These are phyloP conservation scores for Saturnia japonica DNA, from an alignment of 2,888 invertebrate genomes.

Conservation along the genomic window DNA sequence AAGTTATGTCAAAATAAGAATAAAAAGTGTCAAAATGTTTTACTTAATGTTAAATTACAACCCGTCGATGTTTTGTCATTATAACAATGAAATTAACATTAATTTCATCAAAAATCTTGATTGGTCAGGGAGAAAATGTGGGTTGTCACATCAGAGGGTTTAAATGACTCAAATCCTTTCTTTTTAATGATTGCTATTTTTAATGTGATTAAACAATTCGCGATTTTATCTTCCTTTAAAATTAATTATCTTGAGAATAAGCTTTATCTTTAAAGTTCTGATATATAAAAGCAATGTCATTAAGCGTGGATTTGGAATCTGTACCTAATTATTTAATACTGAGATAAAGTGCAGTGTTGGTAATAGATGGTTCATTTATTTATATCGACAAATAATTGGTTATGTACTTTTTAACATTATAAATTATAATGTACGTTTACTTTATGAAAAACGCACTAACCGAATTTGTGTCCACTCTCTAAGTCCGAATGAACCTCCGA, in stretches of 20 bases:
- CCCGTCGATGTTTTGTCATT: neutral
- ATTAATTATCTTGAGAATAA: neutral
- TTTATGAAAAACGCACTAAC: slow-evolving; percentile 61
- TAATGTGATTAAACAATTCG: neutral
- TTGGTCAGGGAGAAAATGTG: neutral
- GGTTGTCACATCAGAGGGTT: neutral
- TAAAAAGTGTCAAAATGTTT: neutral
- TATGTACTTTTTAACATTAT: too few relatives aligned
- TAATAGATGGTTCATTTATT: neutral
- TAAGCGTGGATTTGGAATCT: neutral
- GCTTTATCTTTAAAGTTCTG: neutral
- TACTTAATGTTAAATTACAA: neutral
- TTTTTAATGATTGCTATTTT: neutral
- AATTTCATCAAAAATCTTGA: neutral
- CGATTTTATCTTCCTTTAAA: neutral
- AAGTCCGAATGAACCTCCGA: slow-evolving; percentile 90
- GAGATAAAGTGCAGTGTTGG: neutral
- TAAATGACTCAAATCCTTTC: neutral
- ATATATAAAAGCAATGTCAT: neutral
- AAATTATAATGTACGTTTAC: slow-evolving; percentile 1
- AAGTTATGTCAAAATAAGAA: neutral
- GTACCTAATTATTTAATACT: neutral
- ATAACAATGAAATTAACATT: neutral
- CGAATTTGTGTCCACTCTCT: slow-evolving; percentile 88
- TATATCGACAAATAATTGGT: neutral